Evolutionary conservation across 2,797 vertebrate species (phyloP).

Genomic region (Enteromius argenteus): DNA sequence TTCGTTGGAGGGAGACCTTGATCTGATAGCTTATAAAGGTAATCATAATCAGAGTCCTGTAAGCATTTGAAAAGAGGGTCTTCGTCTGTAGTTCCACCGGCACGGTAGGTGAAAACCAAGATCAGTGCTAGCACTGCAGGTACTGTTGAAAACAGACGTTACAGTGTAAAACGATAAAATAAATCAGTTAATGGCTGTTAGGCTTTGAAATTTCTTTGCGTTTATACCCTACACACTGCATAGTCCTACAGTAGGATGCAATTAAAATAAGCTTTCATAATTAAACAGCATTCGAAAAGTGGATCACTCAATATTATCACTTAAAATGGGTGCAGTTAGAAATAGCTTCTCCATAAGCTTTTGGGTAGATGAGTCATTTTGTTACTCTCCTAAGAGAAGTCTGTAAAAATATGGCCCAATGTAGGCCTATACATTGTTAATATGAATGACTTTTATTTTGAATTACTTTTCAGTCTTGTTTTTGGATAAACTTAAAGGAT

Average conservation of each 20-base stretch:
- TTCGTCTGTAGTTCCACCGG: conserved; percentile 58
- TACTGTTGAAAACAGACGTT: conserved; percentile 58
- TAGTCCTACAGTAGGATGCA: background rate
- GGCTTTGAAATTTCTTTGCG: background rate
- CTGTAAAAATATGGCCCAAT: too few species aligned
- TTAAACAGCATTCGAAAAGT: background rate
- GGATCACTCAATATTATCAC: background rate
- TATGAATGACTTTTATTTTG: background rate
- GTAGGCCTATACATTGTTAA: background rate
- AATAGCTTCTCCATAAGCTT: background rate
- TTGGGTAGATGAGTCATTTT: background rate
- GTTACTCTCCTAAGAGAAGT: background rate
- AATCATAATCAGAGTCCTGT: conserved; percentile 80
- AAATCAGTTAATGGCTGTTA: background rate
- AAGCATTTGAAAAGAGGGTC: conserved; percentile 81
- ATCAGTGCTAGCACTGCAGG: conserved; percentile 67
- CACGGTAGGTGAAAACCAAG: conserved; percentile 62
- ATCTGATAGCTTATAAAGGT: conserved; percentile 77
- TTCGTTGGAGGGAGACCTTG: conserved; percentile 77
- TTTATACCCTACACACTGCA: background rate
- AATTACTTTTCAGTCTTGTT: background rate
- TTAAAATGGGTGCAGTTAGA: background rate
- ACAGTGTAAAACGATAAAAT: background rate
- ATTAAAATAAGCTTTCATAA: background rate
- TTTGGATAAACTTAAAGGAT: background rate